phyloP scores from a whole-genome alignment of 2,888 invertebrate genomes.

The Zhuqinia jingwanae region DNA sequence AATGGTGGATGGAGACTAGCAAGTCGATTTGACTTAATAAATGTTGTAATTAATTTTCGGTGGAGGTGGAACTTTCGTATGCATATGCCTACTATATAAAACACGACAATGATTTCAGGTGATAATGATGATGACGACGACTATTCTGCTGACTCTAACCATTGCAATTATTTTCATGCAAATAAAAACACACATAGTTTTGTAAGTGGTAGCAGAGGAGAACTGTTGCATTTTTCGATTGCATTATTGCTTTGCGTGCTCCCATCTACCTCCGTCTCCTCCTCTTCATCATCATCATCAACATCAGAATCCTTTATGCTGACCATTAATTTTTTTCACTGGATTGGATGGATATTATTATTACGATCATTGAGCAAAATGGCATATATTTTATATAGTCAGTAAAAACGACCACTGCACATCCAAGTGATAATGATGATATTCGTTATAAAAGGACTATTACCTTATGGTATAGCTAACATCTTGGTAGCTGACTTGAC shows the following conservation, averaged over 20 bases:
- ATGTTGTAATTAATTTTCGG: too few relatives aligned
- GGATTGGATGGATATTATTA: neutral
- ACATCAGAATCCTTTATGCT: too few relatives aligned
- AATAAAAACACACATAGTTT: neutral
- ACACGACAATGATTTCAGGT: too few relatives aligned
- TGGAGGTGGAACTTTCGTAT: too few relatives aligned
- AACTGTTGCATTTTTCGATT: conserved; percentile 4
- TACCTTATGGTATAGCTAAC: neutral
- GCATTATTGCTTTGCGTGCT: conserved; percentile 9
- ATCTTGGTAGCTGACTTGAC: neutral
- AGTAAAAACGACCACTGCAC: neutral
- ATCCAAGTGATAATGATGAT: neutral
- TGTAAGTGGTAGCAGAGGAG: neutral
- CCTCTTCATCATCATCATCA: neutral
- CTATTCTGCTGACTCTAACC: too few relatives aligned
- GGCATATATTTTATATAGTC: neutral
- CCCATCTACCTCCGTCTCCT: neutral
- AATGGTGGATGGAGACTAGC: too few relatives aligned
- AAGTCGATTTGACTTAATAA: too few relatives aligned
- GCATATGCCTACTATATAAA: too few relatives aligned
- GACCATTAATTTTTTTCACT: neutral
- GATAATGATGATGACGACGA: too few relatives aligned
- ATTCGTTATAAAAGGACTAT: neutral
- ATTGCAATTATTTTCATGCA: too few relatives aligned
- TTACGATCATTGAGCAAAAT: neutral